Evolutionary conservation across 2,888 invertebrate species (phyloP).

Genomic region (Harpalus rubripes): DNA sequence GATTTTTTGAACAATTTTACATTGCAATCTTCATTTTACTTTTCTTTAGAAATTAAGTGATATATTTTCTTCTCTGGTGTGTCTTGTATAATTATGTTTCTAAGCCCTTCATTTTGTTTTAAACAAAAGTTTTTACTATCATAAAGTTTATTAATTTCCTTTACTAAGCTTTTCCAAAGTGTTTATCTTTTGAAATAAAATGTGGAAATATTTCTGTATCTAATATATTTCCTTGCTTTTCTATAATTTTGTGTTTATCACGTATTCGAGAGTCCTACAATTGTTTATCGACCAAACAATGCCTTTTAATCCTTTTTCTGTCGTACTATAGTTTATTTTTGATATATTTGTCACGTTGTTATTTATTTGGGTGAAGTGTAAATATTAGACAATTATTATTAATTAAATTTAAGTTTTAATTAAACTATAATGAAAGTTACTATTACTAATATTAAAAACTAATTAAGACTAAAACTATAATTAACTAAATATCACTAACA

Average conservation of each 20-base stretch:
- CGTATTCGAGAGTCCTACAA: not conserved
- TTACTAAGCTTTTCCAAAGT: not conserved
- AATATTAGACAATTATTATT: no score
- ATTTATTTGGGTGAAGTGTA: no score
- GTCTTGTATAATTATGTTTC: not conserved
- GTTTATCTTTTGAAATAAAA: not conserved
- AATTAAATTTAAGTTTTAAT: no score
- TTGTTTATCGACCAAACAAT: no score
- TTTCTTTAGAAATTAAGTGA: not conserved
- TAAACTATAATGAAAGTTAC: no score
- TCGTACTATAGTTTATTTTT: no score
- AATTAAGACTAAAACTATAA: no score
- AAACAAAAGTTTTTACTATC: constrained; percentile 1
- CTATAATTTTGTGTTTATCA: not conserved
- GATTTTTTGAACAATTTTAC: constrained; percentile 6
- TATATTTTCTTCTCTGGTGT: not conserved
- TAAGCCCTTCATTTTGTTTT: not conserved
- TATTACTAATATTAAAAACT: no score
- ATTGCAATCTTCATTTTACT: not conserved
- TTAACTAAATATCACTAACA: no score
- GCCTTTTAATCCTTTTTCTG: no score
- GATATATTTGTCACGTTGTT: no score
- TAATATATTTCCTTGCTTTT: not conserved
- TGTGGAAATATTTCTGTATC: not conserved
- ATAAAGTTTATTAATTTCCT: not conserved